Conservation (phyloP, 2,797 vertebrate genomes). For the Podarcis lilfordi region DNA sequence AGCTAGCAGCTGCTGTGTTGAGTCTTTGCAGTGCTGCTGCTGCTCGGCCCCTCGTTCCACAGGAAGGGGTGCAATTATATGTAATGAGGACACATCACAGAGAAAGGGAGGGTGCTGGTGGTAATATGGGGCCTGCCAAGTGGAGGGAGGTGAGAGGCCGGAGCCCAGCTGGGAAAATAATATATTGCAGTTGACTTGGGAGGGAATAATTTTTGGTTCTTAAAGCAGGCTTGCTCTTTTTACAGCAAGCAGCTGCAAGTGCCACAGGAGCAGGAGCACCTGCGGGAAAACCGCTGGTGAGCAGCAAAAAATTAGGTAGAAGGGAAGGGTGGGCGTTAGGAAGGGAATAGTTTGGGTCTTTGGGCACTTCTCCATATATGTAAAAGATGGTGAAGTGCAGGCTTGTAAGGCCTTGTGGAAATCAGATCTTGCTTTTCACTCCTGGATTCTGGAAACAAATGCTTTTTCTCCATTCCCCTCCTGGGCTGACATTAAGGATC, state of each 20-base stretch:
- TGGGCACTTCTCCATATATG: neutral
- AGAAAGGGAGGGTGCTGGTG: neutral
- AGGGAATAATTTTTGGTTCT: neutral
- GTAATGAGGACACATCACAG: neutral
- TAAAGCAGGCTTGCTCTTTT: neutral
- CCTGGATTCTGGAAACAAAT: neutral
- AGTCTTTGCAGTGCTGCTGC: neutral
- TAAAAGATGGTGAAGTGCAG: neutral
- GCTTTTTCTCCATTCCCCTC: no score
- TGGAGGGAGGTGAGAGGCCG: neutral
- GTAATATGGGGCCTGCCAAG: neutral
- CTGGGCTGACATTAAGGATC: no score
- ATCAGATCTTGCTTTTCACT: neutral
- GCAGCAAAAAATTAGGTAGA: neutral
- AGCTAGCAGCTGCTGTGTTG: neutral
- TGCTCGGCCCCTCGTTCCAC: no score
- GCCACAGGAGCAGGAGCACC: no score
- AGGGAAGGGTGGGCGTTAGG: neutral
- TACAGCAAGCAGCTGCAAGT: neutral
- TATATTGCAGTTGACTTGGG: neutral
- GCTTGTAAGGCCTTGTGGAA: neutral
- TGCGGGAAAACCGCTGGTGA: neutral
- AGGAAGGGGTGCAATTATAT: conserved; percentile 15
- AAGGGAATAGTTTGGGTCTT: neutral
- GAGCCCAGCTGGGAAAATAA: conserved; percentile 1